Conservation (phyloP, 2,113 vertebrate genomes). For the Dermatemys mawii region DNA sequence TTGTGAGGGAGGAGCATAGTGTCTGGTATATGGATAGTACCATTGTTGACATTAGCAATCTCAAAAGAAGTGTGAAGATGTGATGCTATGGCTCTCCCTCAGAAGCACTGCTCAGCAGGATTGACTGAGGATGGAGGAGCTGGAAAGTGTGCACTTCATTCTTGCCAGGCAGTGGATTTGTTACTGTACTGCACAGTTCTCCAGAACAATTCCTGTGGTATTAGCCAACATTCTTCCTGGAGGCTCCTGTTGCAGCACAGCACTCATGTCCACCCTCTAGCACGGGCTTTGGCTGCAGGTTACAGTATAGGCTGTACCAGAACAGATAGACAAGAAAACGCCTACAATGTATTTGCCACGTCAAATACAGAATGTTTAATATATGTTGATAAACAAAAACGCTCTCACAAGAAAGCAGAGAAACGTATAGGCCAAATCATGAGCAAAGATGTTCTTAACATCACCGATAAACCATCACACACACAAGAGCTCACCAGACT, state of each 20-base stretch:
- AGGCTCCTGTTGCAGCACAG: background rate
- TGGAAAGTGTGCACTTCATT: too few relatives aligned
- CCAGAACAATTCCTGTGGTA: background rate
- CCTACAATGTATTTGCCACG: background rate
- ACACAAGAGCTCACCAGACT: background rate
- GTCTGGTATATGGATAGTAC: background rate
- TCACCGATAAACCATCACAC: background rate
- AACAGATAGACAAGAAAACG: background rate
- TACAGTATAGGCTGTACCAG: background rate
- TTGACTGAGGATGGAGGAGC: background rate
- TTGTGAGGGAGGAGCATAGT: background rate
- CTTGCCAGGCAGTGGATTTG: background rate
- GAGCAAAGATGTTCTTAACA: background rate
- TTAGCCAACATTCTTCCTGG: background rate
- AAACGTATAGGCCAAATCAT: background rate
- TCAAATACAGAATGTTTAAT: fast-evolving
- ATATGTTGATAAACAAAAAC: background rate
- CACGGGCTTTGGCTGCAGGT: background rate
- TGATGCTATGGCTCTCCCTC: background rate
- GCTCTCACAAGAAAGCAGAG: background rate
- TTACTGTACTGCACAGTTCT: background rate
- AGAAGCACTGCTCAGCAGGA: background rate
- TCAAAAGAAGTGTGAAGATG: background rate
- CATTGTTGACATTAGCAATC: background rate
- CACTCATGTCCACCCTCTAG: background rate